Conservation (phyloP, 2,797 vertebrate genomes). For the Chiloscyllium punctatum region DNA sequence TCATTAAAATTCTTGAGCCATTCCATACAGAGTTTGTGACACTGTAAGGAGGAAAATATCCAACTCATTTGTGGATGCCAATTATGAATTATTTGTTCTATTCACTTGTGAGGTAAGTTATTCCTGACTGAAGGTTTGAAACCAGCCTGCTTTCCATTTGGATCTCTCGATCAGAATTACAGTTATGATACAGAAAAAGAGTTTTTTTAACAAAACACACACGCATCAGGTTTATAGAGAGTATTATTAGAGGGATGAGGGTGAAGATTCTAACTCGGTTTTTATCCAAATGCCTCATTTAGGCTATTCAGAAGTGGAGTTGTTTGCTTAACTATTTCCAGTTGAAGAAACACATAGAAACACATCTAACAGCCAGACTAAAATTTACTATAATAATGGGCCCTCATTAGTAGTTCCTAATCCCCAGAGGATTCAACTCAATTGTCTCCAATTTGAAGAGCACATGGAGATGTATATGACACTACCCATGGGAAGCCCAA, state of each 20-base stretch:
- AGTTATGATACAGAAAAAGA: neutral
- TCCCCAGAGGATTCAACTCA: neutral
- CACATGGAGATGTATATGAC: neutral
- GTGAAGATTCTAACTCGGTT: neutral
- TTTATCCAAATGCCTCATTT: neutral
- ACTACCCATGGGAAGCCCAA: neutral
- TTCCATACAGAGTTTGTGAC: neutral
- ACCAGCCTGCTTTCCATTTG: neutral
- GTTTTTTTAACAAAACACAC: neutral
- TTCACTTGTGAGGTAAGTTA: neutral
- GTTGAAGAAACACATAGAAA: conserved; percentile 8
- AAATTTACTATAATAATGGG: conserved; percentile 12
- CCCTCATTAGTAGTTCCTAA: neutral
- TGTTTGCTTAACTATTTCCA: neutral
- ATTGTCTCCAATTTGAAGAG: neutral
- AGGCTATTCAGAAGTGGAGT: neutral
- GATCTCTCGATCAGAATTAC: neutral
- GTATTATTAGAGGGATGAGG: neutral
- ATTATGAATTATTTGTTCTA: neutral
- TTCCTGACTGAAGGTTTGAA: neutral
- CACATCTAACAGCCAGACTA: neutral
- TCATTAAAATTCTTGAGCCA: neutral
- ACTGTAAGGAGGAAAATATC: neutral
- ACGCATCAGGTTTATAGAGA: neutral
- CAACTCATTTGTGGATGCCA: neutral